These are phyloP conservation scores for Pocillopora meandrina DNA, from an alignment of 92 coral and sea anemone species.

Conservation along the genomic window DNA sequence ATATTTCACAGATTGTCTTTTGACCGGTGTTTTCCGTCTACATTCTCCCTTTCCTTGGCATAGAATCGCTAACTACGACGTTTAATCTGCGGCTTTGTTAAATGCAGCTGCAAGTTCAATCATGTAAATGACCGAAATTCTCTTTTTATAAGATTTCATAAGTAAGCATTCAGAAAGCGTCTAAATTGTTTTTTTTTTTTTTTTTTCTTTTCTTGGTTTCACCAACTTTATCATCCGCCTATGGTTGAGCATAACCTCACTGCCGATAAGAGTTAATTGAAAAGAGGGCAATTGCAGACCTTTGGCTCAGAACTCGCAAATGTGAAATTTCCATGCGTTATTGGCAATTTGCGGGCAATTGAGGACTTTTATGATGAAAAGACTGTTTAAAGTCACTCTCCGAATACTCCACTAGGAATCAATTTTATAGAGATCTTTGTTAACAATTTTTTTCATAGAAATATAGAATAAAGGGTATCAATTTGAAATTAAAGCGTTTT, in stretches of 20 bases:
- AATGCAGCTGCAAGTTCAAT: conserved; percentile 15
- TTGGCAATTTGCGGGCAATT: too few relatives aligned
- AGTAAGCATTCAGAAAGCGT: background rate
- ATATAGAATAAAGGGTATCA: background rate
- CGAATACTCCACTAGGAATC: background rate
- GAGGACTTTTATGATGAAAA: too few relatives aligned
- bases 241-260: too few relatives aligned
- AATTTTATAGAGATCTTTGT: too few relatives aligned
- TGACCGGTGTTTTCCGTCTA: too few relatives aligned
- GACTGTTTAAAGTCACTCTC: too few relatives aligned
- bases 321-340: too few relatives aligned
- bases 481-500: background rate
- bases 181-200: background rate
- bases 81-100: conserved; percentile 2
- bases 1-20: too few relatives aligned
- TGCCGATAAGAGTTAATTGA: too few relatives aligned
- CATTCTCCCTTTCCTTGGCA: background rate
- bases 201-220: background rate
- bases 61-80: background rate
- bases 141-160: background rate
- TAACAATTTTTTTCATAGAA: background rate
- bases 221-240: background rate
- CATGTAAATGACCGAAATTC: background rate
- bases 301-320: too few relatives aligned
- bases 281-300: too few relatives aligned